These are phyloP conservation scores for Scytalopus superciliaris DNA, from an alignment of 2,113 vertebrate species.

Conservation along the genomic window DNA sequence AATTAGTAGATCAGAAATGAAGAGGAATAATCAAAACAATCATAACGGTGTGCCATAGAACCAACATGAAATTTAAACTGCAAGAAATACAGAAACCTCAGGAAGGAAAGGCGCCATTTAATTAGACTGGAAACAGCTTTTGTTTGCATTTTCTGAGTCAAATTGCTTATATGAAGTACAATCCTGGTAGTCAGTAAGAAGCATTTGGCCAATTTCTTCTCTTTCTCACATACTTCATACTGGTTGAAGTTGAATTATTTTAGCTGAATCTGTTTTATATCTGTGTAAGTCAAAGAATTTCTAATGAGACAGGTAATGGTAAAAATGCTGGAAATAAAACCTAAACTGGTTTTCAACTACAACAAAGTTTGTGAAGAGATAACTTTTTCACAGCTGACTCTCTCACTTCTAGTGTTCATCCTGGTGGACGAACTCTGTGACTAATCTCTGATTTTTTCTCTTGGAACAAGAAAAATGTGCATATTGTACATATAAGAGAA, in stretches of 20 bases:
- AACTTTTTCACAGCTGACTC: neutral
- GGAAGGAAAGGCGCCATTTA: neutral
- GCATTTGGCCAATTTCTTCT: neutral
- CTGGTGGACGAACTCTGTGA: neutral
- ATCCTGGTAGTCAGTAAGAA: neutral
- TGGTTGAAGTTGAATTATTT: neutral
- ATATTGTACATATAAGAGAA: neutral
- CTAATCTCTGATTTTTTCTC: neutral
- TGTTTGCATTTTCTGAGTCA: neutral
- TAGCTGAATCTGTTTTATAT: neutral
- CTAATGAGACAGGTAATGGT: neutral
- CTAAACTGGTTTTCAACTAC: neutral
- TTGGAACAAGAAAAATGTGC: neutral
- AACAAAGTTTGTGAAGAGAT: neutral
- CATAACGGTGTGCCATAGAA: neutral
- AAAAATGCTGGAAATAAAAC: neutral
- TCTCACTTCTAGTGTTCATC: neutral
- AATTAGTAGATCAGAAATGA: neutral
- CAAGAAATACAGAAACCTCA: neutral
- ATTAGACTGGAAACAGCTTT: neutral
- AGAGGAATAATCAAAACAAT: neutral
- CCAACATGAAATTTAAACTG: neutral
- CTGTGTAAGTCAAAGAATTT: neutral
- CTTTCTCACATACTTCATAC: neutral
- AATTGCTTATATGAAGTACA: neutral